phyloP scores from a whole-genome alignment of 1,140 invertebrate species.

The Monomorium pharaonis region DNA sequence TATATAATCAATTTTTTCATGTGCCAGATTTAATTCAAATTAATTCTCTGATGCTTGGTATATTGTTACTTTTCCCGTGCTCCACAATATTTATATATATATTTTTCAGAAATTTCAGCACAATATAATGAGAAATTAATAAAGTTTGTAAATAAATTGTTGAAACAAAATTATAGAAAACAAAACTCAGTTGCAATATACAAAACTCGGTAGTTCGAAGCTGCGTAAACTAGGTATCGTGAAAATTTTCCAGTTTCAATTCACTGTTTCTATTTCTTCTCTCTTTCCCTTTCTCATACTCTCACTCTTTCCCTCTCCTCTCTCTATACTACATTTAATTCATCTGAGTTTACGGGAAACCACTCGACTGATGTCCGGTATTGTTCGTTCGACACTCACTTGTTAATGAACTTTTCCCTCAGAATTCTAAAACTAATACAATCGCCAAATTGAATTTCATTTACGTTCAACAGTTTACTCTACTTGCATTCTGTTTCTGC shows the following conservation, averaged over 20 bases:
- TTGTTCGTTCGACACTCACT: conserved; percentile 42
- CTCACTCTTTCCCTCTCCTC: background rate
- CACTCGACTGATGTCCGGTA: conserved; percentile 36
- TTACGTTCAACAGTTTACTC: conserved; percentile 6
- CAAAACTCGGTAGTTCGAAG: conserved; percentile 26
- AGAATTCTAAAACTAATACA: conserved; percentile 74
- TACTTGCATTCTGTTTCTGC: background rate
- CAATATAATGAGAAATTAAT: background rate
- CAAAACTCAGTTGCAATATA: conserved; percentile 16
- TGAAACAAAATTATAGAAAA: conserved; percentile 31
- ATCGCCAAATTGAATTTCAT: conserved; percentile 50
- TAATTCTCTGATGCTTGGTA: background rate
- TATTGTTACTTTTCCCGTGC: background rate
- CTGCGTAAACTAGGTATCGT: conserved; percentile 23
- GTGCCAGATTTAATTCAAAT: background rate
- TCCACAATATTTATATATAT: background rate
- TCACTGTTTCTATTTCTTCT: background rate
- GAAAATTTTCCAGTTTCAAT: conserved; percentile 41
- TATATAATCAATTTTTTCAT: background rate
- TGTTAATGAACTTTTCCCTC: conserved; percentile 74
- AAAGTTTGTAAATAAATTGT: conserved; percentile 10
- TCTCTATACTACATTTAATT: conserved; percentile 27
- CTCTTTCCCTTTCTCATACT: background rate
- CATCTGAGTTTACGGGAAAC: conserved; percentile 57
- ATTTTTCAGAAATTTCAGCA: background rate